phyloP scores from a whole-genome alignment of 2,888 invertebrate species.

The Spodoptera littoralis region DNA sequence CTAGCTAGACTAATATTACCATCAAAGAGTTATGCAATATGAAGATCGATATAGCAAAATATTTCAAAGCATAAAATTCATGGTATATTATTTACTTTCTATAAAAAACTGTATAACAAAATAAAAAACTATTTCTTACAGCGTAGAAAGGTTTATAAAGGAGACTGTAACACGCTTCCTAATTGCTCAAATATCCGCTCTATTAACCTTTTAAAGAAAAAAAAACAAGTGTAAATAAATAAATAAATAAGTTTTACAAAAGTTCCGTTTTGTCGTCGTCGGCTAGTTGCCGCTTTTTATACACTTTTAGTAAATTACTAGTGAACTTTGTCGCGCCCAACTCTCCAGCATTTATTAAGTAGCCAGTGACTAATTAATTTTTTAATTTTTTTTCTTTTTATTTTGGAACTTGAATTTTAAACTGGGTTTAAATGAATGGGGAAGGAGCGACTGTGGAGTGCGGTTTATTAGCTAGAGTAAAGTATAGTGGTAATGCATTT shows the following conservation, averaged over 20 bases:
- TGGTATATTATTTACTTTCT: too few relatives aligned
- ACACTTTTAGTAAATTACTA: conserved; percentile 64
- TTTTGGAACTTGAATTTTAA: conserved; percentile 22
- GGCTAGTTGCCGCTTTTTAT: conserved; percentile 61
- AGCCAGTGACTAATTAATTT: conserved; percentile 50
- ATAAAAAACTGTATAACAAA: too few relatives aligned
- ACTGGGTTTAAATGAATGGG: conserved; percentile 2
- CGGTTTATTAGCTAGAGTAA: too few relatives aligned
- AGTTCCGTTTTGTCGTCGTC: conserved; percentile 48
- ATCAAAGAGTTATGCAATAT: too few relatives aligned
- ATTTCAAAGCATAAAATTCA: too few relatives aligned
- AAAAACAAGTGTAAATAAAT: conserved; percentile 35
- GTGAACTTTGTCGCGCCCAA: conserved; percentile 55
- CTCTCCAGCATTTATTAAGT: conserved; percentile 33
- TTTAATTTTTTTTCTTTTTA: conserved; percentile 38
- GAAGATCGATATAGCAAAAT: too few relatives aligned
- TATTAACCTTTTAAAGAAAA: conserved; percentile 16
- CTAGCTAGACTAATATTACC: too few relatives aligned
- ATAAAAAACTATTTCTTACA: not conserved
- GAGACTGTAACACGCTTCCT: conserved; percentile 3
- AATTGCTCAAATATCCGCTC: conserved; percentile 13
- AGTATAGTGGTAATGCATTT: too few relatives aligned
- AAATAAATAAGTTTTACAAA: conserved; percentile 47
- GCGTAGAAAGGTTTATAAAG: not conserved
- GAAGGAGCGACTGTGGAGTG: not conserved